Conservation (phyloP, 1,140 invertebrate species). For the Sitodiplosis mosellana region DNA sequence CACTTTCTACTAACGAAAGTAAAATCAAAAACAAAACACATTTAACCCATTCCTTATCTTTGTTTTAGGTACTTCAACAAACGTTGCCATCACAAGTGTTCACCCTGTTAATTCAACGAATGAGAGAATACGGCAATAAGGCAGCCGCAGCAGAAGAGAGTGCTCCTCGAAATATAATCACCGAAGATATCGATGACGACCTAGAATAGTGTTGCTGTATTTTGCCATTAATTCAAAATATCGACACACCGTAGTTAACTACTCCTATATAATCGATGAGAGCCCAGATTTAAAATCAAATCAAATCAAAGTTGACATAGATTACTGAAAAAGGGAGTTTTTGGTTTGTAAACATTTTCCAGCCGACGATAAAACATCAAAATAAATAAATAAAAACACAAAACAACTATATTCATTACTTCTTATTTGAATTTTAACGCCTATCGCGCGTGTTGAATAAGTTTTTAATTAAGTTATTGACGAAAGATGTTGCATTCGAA, state of each 20-base stretch:
- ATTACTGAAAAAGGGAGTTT: too few species aligned
- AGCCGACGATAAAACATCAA: too few species aligned
- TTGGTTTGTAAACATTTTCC: too few species aligned
- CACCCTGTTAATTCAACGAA: conserved; percentile 62
- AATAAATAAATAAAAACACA: too few species aligned
- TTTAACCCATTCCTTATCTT: background rate
- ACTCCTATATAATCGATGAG: too few species aligned
- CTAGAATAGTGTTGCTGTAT: conserved; percentile 15
- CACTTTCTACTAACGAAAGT: background rate
- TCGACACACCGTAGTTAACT: background rate
- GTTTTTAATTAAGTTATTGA: too few species aligned
- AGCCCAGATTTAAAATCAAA: too few species aligned
- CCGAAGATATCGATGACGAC: conserved; percentile 17
- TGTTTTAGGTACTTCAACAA: conserved; percentile 71
- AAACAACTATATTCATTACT: too few species aligned
- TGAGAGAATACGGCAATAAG: conserved; percentile 39
- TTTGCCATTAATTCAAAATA: background rate
- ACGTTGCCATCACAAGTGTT: conserved; percentile 85
- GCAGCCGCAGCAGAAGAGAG: conserved; percentile 3
- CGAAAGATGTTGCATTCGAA: too few species aligned
- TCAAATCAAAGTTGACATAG: too few species aligned
- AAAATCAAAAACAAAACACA: background rate
- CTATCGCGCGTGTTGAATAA: too few species aligned
- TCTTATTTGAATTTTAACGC: too few species aligned
- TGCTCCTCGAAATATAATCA: conserved; percentile 12